phyloP scores from a whole-genome alignment of 2,113 vertebrate species.

The Barnardius zonarius region DNA sequence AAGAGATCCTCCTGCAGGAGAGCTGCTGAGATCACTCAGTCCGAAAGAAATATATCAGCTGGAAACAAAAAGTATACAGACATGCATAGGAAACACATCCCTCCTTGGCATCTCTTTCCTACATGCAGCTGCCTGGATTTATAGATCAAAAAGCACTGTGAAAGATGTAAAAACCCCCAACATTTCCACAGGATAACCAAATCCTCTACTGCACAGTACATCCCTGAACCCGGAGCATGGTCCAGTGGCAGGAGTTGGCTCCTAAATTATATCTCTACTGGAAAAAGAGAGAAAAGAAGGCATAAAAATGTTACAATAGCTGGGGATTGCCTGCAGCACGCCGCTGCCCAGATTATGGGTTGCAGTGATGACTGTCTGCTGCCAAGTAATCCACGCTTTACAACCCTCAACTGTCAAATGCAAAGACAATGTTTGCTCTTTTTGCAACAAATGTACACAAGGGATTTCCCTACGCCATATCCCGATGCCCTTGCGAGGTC shows the following conservation, averaged over 20 bases:
- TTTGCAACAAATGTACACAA: rapidly evolving
- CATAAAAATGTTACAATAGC: background rate
- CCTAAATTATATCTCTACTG: background rate
- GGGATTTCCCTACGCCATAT: background rate
- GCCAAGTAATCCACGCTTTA: background rate
- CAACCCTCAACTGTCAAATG: background rate
- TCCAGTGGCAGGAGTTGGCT: background rate
- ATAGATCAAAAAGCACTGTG: background rate
- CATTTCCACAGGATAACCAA: background rate
- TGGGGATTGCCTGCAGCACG: background rate
- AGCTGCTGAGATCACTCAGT: background rate
- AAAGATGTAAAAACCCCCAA: background rate
- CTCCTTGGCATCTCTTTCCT: background rate
- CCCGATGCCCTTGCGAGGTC: rapidly evolving
- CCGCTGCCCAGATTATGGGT: background rate
- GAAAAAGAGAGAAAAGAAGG: background rate
- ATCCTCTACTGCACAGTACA: rapidly evolving
- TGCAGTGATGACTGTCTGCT: background rate
- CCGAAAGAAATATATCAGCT: background rate
- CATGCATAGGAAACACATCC: rapidly evolving
- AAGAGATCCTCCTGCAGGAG: background rate
- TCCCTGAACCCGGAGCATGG: background rate
- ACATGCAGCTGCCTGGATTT: background rate
- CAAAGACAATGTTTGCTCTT: background rate
- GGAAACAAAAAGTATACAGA: background rate